Evolutionary conservation across 64 coral and sea anemone genomes (phyloP).

Genomic region (Montipora foliosa): DNA sequence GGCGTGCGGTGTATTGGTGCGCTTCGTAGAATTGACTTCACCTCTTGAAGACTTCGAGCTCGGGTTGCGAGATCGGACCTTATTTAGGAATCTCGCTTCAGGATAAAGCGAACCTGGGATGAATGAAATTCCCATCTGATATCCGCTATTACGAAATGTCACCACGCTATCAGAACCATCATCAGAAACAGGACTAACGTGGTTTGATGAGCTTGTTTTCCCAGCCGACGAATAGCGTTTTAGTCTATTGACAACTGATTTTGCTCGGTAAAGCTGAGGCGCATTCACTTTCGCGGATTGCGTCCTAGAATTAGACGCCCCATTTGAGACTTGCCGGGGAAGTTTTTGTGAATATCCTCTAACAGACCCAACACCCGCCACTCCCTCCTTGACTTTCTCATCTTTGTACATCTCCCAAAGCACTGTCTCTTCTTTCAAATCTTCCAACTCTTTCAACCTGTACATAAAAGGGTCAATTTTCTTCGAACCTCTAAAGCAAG

Average conservation of each 20-base stretch:
- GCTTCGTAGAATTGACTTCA: constrained; percentile 25
- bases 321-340: constrained; percentile 21
- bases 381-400: constrained; percentile 30
- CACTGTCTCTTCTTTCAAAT: constrained; percentile 82
- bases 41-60: constrained; percentile 3
- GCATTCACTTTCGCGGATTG: constrained; percentile 44
- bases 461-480: constrained; percentile 90
- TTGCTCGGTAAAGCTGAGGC: constrained; percentile 41
- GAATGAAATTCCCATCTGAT: constrained; percentile 74
- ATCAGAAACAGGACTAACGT: constrained; percentile 42
- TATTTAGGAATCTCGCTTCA: constrained; percentile 43
- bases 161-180: constrained; percentile 62
- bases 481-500: constrained; percentile 79
- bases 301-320: constrained; percentile 1
- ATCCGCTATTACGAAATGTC: constrained; percentile 90
- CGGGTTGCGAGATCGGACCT: background rate
- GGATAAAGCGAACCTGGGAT: constrained; percentile 84
- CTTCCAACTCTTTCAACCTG: constrained; percentile 78
- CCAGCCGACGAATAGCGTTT: constrained; percentile 76
- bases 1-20: background rate
- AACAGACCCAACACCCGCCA: background rate
- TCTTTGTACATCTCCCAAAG: constrained; percentile 83
- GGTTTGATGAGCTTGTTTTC: constrained; percentile 12
- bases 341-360: constrained; percentile 16
- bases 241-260: constrained; percentile 70